These are phyloP conservation scores for Callipepla squamata DNA, from an alignment of 2,113 vertebrate species.

Conservation along the genomic window DNA sequence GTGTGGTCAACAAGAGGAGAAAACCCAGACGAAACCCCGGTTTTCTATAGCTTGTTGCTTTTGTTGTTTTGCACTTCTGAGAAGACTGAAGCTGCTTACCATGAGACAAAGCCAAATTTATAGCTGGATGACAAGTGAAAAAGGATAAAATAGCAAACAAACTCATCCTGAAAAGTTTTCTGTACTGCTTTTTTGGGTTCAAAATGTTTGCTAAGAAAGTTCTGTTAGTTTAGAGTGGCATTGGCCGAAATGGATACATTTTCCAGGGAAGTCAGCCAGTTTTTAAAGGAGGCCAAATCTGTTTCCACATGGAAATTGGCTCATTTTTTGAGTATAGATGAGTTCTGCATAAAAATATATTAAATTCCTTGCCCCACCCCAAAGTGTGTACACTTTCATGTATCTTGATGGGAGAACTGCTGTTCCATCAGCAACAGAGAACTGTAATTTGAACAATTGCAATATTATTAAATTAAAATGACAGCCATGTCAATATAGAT, in stretches of 20 bases:
- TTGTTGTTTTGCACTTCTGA: background rate
- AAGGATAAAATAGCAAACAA: slow-evolving; percentile 30
- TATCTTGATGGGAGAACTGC: slow-evolving; percentile 25
- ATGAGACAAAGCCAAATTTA: slow-evolving; percentile 25
- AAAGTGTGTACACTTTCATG: background rate
- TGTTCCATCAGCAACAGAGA: slow-evolving; percentile 3
- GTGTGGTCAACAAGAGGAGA: background rate
- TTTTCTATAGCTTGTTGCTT: background rate
- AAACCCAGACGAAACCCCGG: background rate
- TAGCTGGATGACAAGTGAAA: slow-evolving; percentile 17
- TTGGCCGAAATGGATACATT: slow-evolving; percentile 35
- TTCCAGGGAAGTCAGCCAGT: slow-evolving; percentile 65
- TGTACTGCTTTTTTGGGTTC: slow-evolving; percentile 17
- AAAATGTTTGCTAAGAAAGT: slow-evolving; percentile 14
- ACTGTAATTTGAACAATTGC: slow-evolving; percentile 24
- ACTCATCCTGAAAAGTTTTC: slow-evolving; percentile 40
- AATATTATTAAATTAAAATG: slow-evolving; percentile 33
- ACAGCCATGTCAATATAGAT: background rate
- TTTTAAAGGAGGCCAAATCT: slow-evolving; percentile 58
- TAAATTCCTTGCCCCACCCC: slow-evolving; percentile 33
- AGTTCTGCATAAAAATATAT: slow-evolving; percentile 55
- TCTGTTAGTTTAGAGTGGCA: slow-evolving; percentile 29
- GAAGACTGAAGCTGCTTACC: slow-evolving; percentile 15
- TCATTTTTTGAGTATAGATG: slow-evolving; percentile 54
- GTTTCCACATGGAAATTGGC: slow-evolving; percentile 67